These are phyloP conservation scores for Serilophus lunatus DNA, from an alignment of 2,113 vertebrate species.

Conservation along the genomic window DNA sequence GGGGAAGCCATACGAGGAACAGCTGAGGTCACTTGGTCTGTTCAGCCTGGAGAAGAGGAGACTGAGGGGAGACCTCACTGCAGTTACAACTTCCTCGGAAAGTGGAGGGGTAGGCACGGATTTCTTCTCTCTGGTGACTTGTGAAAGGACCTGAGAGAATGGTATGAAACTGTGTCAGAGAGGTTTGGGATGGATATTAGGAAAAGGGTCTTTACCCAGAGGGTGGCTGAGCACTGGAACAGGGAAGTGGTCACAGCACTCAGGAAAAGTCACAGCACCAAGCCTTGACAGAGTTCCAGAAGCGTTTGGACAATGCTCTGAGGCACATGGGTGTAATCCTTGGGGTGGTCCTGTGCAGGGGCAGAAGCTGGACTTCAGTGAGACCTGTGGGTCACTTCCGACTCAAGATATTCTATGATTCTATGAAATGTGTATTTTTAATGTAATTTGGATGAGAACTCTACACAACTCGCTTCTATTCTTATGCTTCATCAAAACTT, in stretches of 20 bases:
- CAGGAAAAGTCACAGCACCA: neutral
- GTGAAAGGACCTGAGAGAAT: neutral
- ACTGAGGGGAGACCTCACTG: neutral
- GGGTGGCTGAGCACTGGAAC: neutral
- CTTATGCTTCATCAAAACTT: neutral
- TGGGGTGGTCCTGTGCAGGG: neutral
- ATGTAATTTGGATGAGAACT: neutral
- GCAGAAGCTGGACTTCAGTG: neutral
- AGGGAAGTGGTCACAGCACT: neutral
- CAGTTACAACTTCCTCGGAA: too few species aligned
- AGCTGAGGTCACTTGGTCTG: neutral
- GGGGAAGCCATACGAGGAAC: neutral
- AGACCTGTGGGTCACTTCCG: neutral
- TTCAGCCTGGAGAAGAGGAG: neutral
- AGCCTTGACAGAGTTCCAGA: neutral
- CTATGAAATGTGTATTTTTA: neutral
- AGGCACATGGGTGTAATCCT: neutral
- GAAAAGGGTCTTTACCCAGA: neutral
- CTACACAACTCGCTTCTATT: neutral
- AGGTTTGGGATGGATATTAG: neutral
- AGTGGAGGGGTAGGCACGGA: neutral
- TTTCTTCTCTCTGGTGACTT: neutral
- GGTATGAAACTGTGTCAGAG: neutral
- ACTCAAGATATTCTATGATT: neutral
- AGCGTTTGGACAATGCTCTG: neutral